Percentiles rank a stretch among this genome's conserved stretches.
Conservation (phyloP, 2,113 vertebrate genomes). For the Glareola pratincola region DNA sequence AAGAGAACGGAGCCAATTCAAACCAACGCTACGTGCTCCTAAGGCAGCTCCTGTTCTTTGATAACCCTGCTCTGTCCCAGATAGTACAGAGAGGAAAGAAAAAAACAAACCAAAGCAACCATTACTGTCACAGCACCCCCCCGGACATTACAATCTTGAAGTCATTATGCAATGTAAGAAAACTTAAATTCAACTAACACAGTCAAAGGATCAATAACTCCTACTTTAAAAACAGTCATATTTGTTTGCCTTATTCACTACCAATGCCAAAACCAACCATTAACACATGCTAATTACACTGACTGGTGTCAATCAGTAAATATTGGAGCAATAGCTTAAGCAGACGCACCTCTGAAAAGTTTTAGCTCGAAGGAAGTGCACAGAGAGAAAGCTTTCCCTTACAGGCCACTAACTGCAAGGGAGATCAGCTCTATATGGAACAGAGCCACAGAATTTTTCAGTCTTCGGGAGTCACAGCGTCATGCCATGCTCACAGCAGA, state of each 20-base stretch:
- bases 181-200: not conserved
- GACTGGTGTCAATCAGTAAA: not conserved
- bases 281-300: not conserved
- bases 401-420: not conserved
- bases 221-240: not conserved
- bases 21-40: not conserved
- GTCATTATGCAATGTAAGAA: not conserved
- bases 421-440: rapidly evolving
- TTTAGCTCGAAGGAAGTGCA: not conserved
- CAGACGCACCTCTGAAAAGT: not conserved
- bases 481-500: not conserved
- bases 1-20: not conserved
- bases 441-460: not conserved
- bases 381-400: not conserved
- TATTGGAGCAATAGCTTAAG: not conserved
- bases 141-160: not conserved
- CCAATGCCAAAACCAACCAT: not conserved
- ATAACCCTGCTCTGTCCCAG: not conserved
- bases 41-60: not conserved
- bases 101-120: not conserved
- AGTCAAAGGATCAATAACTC: not conserved
- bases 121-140: not conserved
- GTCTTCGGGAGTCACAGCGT: not conserved
- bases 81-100: not conserved
- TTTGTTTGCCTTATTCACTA: not conserved